These are phyloP conservation scores for Ciconia maguari DNA, from an alignment of 2,113 vertebrate genomes.

Conservation along the genomic window DNA sequence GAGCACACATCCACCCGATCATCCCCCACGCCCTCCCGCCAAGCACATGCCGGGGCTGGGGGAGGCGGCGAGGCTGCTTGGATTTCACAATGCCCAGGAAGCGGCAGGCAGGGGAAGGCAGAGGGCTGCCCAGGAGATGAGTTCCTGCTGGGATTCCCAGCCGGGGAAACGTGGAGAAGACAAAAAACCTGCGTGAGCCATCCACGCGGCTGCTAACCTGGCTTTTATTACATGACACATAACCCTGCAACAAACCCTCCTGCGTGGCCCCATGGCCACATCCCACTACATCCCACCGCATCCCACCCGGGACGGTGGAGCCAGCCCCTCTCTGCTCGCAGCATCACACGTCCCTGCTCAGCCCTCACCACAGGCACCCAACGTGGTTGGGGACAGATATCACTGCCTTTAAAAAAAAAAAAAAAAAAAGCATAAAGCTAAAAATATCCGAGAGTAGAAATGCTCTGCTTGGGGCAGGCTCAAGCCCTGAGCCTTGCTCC, in stretches of 20 bases:
- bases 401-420: neutral
- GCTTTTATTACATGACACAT: slow-evolving; percentile 22
- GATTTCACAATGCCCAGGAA: neutral
- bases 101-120: neutral
- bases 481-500: neutral
- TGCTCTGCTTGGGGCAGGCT: neutral
- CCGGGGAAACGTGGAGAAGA: rapidly evolving
- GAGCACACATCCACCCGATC: neutral
- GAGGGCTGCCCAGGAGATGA: neutral
- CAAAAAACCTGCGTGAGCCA: neutral
- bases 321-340: neutral
- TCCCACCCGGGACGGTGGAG: neutral
- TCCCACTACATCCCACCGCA: neutral
- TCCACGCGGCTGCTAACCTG: neutral
- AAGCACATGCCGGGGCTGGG: neutral
- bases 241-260: neutral
- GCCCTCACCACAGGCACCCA: neutral
- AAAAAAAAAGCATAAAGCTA: neutral
- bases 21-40: neutral
- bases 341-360: rapidly evolving
- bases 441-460: neutral
- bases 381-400: neutral
- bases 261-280: neutral
- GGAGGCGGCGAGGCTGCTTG: neutral
- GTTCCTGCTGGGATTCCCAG: slow-evolving; percentile 1